Percentiles rank a stretch among this genome's conserved stretches.
phyloP scores from a whole-genome alignment of 2,888 invertebrate genomes.

The Temnothorax ravouxi region DNA sequence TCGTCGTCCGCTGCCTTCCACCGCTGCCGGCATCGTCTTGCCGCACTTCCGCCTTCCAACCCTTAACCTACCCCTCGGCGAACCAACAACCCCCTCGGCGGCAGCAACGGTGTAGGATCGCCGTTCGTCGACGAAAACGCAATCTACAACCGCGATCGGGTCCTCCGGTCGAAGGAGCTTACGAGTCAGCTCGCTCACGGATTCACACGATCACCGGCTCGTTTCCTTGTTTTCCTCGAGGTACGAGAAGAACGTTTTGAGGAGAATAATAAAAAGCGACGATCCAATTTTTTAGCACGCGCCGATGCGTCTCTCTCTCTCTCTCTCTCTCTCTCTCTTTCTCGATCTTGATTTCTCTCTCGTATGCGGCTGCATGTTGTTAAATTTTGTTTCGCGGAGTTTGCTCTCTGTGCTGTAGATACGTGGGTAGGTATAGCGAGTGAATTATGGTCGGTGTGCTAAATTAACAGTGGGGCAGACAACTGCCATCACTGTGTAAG shows the following conservation, averaged over 20 bases:
- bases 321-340: neutral
- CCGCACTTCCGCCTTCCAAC: conserved; percentile 82
- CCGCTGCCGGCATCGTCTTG: conserved; percentile 77
- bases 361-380: conserved; percentile 1
- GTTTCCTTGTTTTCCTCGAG: neutral
- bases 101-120: conserved; percentile 69
- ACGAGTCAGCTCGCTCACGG: conserved; percentile 14
- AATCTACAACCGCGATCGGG: conserved; percentile 62
- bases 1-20: conserved; percentile 77
- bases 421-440: neutral
- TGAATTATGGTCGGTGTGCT: conserved; percentile 33
- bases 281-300: conserved; percentile 23
- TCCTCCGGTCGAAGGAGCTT: conserved; percentile 11
- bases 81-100: conserved; percentile 77
- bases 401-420: neutral
- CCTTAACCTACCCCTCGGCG: conserved; percentile 80
- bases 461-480: conserved; percentile 27
- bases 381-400: conserved; percentile 35
- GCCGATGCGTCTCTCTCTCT: neutral
- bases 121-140: conserved; percentile 68
- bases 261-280: conserved; percentile 18
- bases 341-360: neutral
- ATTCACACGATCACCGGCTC: neutral
- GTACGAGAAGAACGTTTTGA: neutral
- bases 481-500: conserved; percentile 10